phyloP scores from a whole-genome alignment of 2,888 invertebrate genomes.

The Lymantria dispar region DNA sequence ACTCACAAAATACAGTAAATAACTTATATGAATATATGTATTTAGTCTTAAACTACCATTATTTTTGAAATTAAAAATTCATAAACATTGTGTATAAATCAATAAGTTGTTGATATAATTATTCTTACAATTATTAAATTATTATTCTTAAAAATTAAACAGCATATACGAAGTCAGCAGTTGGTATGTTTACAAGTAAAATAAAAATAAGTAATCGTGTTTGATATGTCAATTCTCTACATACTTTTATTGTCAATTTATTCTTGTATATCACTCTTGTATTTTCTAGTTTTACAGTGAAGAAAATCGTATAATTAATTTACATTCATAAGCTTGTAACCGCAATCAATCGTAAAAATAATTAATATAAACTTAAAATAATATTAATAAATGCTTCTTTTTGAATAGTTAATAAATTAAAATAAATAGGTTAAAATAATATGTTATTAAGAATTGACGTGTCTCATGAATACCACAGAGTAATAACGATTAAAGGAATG shows the following conservation, averaged over 20 bases:
- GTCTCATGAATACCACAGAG: conserved; percentile 47
- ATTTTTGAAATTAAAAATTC: no score
- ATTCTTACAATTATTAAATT: no score
- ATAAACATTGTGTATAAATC: no score
- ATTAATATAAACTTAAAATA: neutral
- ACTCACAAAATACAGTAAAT: no score
- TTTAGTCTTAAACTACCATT: no score
- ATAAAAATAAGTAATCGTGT: conserved; percentile 32
- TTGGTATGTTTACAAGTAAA: conserved; percentile 24
- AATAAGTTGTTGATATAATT: no score
- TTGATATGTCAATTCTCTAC: conserved; percentile 37
- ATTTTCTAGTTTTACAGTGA: no score
- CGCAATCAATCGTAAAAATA: neutral
- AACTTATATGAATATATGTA: no score
- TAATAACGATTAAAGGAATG: conserved; percentile 36
- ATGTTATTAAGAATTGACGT: conserved; percentile 47
- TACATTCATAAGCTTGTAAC: neutral
- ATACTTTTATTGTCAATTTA: neutral
- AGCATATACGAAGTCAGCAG: conserved; percentile 40
- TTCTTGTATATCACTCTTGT: no score
- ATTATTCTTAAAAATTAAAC: neutral
- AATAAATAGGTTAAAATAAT: neutral
- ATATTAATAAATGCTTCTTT: neutral
- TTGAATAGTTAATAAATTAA: neutral
- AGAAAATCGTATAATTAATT: no score